Conservation (phyloP, 2,113 vertebrate genomes). For the Bubalus kerabau region DNA sequence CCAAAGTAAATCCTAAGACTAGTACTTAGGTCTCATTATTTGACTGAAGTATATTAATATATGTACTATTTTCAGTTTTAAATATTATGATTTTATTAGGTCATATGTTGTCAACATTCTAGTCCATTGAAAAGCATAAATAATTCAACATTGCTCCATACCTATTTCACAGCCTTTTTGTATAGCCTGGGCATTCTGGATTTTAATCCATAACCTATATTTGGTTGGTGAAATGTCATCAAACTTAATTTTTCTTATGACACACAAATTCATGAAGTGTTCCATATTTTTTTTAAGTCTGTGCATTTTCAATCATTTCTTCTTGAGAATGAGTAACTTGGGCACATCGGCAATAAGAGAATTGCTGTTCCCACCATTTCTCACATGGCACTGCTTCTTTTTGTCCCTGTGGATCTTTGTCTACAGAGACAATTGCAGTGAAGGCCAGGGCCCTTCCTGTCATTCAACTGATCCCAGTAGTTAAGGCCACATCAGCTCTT, state of each 20-base stretch:
- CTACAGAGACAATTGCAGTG: not conserved
- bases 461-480: not conserved
- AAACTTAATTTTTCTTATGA: not conserved
- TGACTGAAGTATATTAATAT: not conserved
- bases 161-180: not conserved
- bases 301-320: not conserved
- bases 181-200: not conserved
- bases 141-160: not conserved
- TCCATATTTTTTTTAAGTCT: not conserved
- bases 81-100: not conserved
- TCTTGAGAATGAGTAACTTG: not conserved
- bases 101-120: not conserved
- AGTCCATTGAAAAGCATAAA: not conserved
- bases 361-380: not conserved
- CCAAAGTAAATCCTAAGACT: not conserved
- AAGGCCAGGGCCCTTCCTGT: not conserved
- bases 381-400: not conserved
- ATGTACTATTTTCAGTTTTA: not conserved
- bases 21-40: not conserved
- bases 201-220: not conserved
- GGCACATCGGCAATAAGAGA: not conserved
- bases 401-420: not conserved
- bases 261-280: not conserved
- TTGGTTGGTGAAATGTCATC: not conserved
- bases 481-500: not conserved